phyloP scores from a whole-genome alignment of 2,113 vertebrate genomes.

The Bubalus kerabau region DNA sequence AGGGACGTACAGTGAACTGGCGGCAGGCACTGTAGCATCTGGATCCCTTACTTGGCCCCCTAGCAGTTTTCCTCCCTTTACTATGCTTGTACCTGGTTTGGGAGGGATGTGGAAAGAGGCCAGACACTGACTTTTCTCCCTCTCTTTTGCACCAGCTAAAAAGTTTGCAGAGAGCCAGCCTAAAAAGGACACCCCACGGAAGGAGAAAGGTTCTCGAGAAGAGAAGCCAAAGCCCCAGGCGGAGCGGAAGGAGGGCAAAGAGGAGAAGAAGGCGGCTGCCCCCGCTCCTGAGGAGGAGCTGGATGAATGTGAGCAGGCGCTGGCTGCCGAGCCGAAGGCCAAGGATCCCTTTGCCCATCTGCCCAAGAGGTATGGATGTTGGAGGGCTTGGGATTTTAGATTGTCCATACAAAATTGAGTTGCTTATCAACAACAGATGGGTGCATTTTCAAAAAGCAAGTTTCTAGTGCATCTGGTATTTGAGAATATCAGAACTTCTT shows the following conservation, averaged over 20 bases:
- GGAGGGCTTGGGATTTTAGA: neutral
- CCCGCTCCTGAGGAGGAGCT: conserved; percentile 84
- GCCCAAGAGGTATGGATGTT: conserved; percentile 85
- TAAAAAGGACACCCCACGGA: conserved; percentile 89
- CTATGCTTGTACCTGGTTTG: neutral
- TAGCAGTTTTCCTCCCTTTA: neutral
- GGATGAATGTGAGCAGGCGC: conserved; percentile 89
- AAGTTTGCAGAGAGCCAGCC: conserved; percentile 93
- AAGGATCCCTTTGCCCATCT: conserved; percentile 94
- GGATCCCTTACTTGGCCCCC: too few species aligned
- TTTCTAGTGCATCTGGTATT: neutral
- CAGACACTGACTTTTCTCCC: neutral
- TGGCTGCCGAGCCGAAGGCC: conserved; percentile 90
- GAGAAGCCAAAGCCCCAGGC: conserved; percentile 84
- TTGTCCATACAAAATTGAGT: neutral
- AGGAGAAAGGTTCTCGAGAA: conserved; percentile 87
- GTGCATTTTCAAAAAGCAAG: neutral
- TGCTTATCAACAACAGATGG: neutral
- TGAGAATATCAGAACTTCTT: neutral
- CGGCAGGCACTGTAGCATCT: rapidly evolving
- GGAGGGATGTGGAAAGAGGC: neutral
- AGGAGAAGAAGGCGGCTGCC: conserved; percentile 84
- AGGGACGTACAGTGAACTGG: rapidly evolving
- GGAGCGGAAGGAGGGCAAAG: conserved; percentile 90
- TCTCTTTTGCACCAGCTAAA: conserved; percentile 80